Percentiles rank a stretch among this genome's conserved stretches.
phyloP scores from a whole-genome alignment of 1,140 invertebrate genomes.

The Orius laevigatus region DNA sequence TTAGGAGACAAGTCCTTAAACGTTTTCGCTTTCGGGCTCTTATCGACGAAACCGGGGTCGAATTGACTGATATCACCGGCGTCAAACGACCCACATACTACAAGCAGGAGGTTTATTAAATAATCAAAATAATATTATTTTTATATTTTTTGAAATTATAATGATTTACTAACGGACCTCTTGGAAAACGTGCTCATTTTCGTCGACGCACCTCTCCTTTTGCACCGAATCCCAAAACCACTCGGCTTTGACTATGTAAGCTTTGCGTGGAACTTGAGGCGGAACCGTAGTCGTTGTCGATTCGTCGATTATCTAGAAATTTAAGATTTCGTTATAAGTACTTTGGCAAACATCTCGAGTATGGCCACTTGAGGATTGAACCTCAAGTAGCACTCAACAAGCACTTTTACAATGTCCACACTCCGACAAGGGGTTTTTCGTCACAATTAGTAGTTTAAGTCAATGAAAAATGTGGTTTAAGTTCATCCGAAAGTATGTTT shows the following conservation, averaged over 20 bases:
- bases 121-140: not conserved
- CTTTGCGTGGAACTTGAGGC: conserved; percentile 37
- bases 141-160: not conserved
- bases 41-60: conserved; percentile 14
- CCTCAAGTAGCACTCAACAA: no score
- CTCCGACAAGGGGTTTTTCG: no score
- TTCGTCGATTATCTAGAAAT: conserved; percentile 58
- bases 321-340: not conserved
- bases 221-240: conserved; percentile 98
- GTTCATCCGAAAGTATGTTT: no score
- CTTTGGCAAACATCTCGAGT: no score
- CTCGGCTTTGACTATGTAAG: conserved; percentile 65
- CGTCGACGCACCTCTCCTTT: conserved; percentile 80
- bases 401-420: not conserved
- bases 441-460: no score
- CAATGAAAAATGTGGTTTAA: no score
- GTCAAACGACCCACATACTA: conserved; percentile 32
- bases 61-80: conserved; percentile 12
- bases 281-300: conserved; percentile 48
- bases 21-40: conserved; percentile 49
- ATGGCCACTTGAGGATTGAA: no score
- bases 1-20: conserved; percentile 26
- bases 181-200: conserved; percentile 73
- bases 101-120: conserved; percentile 1
- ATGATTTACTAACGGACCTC: conserved; percentile 34